Evolutionary conservation across 1,140 invertebrate species (phyloP).

Genomic region (Proctacanthus coquilletti): DNA sequence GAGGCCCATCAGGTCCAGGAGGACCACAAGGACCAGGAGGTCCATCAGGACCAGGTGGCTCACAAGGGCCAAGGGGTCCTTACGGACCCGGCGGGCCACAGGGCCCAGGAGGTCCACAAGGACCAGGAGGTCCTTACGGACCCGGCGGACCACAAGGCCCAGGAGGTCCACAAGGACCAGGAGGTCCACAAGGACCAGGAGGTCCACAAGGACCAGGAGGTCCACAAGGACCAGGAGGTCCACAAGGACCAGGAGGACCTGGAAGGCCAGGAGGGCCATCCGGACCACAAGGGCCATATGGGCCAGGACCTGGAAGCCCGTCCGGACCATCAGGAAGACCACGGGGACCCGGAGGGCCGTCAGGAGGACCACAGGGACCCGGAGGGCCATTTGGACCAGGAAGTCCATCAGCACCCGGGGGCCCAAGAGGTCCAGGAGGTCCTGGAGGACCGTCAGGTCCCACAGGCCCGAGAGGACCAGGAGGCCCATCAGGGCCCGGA

Average conservation of each 20-base stretch:
- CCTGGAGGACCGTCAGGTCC: slow-evolving; percentile 1
- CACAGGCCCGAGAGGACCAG: slow-evolving; percentile 2
- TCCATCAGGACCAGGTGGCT: background rate
- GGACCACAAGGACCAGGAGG: background rate
- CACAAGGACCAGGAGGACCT: slow-evolving; percentile 1
- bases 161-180: no score
- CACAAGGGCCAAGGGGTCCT: background rate
- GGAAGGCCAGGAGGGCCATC: background rate
- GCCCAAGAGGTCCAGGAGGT: slow-evolving; percentile 3
- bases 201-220: no score
- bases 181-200: no score
- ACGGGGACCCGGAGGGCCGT: background rate
- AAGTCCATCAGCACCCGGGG: background rate
- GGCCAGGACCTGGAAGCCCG: slow-evolving; percentile 4
- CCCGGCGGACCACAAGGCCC: no score
- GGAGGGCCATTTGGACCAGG: background rate
- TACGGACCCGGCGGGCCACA: no score
- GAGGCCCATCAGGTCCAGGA: background rate
- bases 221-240: no score
- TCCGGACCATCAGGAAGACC: slow-evolving; percentile 1
- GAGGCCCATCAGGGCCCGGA: slow-evolving; percentile 5
- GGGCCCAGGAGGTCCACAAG: no score
- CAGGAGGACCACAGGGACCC: background rate
- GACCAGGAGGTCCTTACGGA: no score
- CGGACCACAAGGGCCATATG: background rate